These are phyloP conservation scores for Oryzias woworae DNA, from an alignment of 2,113 vertebrate species.

Conservation along the genomic window DNA sequence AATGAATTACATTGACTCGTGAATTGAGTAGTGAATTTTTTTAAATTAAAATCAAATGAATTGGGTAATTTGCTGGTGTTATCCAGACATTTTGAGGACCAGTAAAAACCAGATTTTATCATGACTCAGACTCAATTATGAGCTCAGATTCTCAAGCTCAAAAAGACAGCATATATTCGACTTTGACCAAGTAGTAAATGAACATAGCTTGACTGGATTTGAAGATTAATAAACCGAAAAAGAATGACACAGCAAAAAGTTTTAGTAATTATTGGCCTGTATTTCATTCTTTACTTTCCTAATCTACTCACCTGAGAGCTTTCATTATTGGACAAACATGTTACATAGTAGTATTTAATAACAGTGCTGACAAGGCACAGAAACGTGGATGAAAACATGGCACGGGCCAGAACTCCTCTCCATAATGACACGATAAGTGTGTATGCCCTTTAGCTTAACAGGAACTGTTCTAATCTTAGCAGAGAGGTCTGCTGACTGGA, in stretches of 20 bases:
- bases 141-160: no score
- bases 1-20: no score
- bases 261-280: background rate
- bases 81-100: no score
- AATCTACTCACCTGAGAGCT: background rate
- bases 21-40: no score
- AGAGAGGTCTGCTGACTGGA: slow-evolving; percentile 54
- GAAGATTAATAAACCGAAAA: background rate
- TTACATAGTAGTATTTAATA: no score
- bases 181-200: background rate
- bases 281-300: background rate
- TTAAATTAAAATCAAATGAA: no score
- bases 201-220: background rate
- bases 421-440: background rate
- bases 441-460: slow-evolving; percentile 35
- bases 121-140: no score
- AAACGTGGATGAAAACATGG: background rate
- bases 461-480: slow-evolving; percentile 62
- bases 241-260: background rate
- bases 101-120: no score
- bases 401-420: slow-evolving; percentile 1
- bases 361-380: background rate
- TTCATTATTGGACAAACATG: background rate
- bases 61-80: no score
- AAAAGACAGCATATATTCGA: background rate